These are phyloP conservation scores for Hirtodrosophila histrioides DNA, from an alignment of 2,888 invertebrate species.

Conservation along the genomic window DNA sequence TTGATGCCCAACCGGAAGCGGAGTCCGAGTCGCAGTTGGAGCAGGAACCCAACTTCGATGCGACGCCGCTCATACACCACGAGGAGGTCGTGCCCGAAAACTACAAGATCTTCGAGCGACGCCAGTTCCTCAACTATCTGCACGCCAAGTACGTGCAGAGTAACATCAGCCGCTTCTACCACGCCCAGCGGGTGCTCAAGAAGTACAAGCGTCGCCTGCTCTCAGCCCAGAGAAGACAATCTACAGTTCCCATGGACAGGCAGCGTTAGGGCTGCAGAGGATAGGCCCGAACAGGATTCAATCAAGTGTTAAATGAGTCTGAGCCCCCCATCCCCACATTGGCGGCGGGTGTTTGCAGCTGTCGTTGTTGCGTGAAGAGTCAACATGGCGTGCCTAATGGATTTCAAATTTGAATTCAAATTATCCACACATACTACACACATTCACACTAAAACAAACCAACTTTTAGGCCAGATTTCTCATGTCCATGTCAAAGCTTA, in stretches of 20 bases:
- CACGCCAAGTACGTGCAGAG: constrained; percentile 83
- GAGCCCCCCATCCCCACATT: too few relatives aligned
- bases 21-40: background rate
- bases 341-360: background rate
- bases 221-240: constrained; percentile 16
- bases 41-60: constrained; percentile 52
- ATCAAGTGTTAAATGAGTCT: too few relatives aligned
- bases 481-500: too few relatives aligned
- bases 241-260: too few relatives aligned
- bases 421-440: constrained; percentile 36
- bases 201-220: constrained; percentile 77
- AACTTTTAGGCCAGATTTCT: background rate
- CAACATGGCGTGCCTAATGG: constrained; percentile 63
- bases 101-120: constrained; percentile 72
- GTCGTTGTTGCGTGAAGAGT: constrained; percentile 28
- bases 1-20: background rate
- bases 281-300: too few relatives aligned
- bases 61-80: constrained; percentile 80
- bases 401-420: constrained; percentile 53
- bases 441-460: constrained; percentile 15
- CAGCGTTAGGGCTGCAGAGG: too few relatives aligned
- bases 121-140: constrained; percentile 82
- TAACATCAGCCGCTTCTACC: constrained; percentile 79
- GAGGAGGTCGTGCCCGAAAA: constrained; percentile 83
- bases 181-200: constrained; percentile 82